phyloP scores from a whole-genome alignment of 2,888 invertebrate species.

The Tipula unca region DNA sequence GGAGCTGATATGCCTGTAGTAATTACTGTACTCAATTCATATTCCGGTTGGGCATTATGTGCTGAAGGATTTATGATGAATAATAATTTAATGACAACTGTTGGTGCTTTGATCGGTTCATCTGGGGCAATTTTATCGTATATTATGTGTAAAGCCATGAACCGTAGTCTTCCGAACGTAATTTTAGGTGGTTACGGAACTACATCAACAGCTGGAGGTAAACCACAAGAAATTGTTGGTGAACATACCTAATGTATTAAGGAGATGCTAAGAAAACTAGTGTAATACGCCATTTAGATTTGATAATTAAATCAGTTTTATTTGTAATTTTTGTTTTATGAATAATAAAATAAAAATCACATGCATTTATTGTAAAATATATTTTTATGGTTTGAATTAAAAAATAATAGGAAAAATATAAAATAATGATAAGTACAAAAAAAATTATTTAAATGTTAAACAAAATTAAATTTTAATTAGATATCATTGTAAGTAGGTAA shows the following conservation, averaged over 20 bases:
- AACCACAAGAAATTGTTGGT: constrained; percentile 70
- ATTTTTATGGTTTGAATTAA: neutral
- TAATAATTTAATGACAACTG: constrained; percentile 85
- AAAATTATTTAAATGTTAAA: too few relatives aligned
- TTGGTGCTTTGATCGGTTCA: constrained; percentile 83
- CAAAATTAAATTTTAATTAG: too few relatives aligned
- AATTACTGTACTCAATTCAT: constrained; percentile 85
- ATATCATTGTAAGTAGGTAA: too few relatives aligned
- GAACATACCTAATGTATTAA: constrained; percentile 81
- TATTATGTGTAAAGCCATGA: constrained; percentile 89
- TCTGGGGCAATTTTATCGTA: constrained; percentile 88
- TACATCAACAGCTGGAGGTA: constrained; percentile 60
- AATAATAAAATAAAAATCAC: neutral
- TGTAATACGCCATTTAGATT: constrained; percentile 40
- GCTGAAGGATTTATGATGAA: constrained; percentile 92
- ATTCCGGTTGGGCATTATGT: constrained; percentile 89
- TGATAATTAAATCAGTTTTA: neutral
- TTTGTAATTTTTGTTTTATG: neutral
- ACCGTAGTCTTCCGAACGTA: constrained; percentile 77
- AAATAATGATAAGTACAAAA: too few relatives aligned
- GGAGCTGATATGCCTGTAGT: constrained; percentile 92
- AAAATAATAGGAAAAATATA: too few relatives aligned
- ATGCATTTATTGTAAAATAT: neutral
- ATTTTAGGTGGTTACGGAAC: constrained; percentile 76
- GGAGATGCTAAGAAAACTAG: constrained; percentile 90